Conservation (phyloP, 2,797 vertebrate genomes). For the Sciurus carolinensis region DNA sequence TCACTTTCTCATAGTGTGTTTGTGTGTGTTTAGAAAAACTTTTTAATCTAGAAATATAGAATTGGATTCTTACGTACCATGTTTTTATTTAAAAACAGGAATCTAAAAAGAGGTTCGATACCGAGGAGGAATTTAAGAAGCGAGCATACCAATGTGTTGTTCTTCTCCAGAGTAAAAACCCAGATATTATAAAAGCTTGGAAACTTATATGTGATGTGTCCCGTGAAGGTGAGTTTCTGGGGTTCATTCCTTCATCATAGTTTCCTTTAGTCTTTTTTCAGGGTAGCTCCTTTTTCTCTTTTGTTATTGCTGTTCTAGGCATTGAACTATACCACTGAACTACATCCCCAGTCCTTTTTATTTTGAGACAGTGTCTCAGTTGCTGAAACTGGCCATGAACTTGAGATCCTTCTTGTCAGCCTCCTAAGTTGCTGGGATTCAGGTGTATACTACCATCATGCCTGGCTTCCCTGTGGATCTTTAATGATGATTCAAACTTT, state of each 20-base stretch:
- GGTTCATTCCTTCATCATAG: neutral
- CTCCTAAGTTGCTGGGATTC: too few relatives aligned
- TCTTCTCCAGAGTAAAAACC: constrained; percentile 95
- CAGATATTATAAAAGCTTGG: constrained; percentile 96
- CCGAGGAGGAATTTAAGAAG: constrained; percentile 97
- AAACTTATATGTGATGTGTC: constrained; percentile 98
- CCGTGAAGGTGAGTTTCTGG: constrained; percentile 91
- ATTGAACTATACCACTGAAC: neutral
- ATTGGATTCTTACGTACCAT: neutral
- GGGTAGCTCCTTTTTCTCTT: neutral
- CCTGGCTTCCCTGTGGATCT: neutral
- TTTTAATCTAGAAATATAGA: constrained; percentile 11
- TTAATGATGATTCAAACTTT: neutral
- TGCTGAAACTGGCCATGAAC: too few relatives aligned
- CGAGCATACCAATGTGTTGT: constrained; percentile 97
- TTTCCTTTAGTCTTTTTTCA: neutral
- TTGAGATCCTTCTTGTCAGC: too few relatives aligned
- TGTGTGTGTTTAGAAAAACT: neutral
- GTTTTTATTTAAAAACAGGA: constrained; percentile 89
- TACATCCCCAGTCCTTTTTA: too few relatives aligned
- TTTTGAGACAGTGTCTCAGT: too few relatives aligned
- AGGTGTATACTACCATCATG: too few relatives aligned
- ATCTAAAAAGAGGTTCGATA: constrained; percentile 98
- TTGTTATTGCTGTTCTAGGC: neutral
- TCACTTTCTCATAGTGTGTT: neutral